Evolutionary conservation across 2,888 invertebrate species (phyloP).

Genomic region (Caenorhabditis uteleia): DNA sequence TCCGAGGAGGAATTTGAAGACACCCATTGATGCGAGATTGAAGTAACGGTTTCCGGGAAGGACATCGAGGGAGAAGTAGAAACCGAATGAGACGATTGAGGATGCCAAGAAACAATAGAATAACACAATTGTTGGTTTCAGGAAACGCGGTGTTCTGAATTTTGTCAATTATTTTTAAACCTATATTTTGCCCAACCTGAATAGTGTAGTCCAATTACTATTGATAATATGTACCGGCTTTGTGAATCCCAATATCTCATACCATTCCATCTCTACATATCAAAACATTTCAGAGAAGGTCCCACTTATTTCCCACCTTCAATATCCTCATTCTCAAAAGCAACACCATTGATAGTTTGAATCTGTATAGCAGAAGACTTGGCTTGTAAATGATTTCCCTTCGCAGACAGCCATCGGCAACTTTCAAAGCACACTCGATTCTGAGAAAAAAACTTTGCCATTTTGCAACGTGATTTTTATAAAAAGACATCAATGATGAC

Average conservation of each 20-base stretch:
- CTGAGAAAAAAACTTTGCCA: slow-evolving; percentile 31
- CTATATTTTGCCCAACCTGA: slow-evolving; percentile 7
- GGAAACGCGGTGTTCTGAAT: slow-evolving; percentile 22
- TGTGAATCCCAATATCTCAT: slow-evolving; percentile 40
- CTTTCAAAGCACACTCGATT: slow-evolving; percentile 49
- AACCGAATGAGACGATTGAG: slow-evolving; percentile 53
- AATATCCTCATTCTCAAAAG: slow-evolving; percentile 7
- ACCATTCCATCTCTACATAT: slow-evolving; percentile 22
- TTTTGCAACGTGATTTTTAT: neutral
- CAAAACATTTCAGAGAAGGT: neutral
- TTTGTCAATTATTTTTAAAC: neutral
- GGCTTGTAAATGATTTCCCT: slow-evolving; percentile 23
- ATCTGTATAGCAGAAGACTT: slow-evolving; percentile 21
- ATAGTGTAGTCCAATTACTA: slow-evolving; percentile 11
- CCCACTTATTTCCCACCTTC: slow-evolving; percentile 1
- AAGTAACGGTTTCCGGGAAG: slow-evolving; percentile 63
- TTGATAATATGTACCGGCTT: slow-evolving; percentile 15
- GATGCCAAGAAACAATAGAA: slow-evolving; percentile 62
- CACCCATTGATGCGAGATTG: slow-evolving; percentile 55
- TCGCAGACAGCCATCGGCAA: slow-evolving; percentile 59
- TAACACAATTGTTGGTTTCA: slow-evolving; percentile 53
- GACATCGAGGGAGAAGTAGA: slow-evolving; percentile 59
- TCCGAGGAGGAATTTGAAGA: slow-evolving; percentile 46
- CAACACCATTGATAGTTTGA: slow-evolving; percentile 6
- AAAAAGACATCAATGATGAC: neutral